These are phyloP conservation scores for Champsocephalus gunnari DNA, from an alignment of 2,797 vertebrate species.

Conservation along the genomic window DNA sequence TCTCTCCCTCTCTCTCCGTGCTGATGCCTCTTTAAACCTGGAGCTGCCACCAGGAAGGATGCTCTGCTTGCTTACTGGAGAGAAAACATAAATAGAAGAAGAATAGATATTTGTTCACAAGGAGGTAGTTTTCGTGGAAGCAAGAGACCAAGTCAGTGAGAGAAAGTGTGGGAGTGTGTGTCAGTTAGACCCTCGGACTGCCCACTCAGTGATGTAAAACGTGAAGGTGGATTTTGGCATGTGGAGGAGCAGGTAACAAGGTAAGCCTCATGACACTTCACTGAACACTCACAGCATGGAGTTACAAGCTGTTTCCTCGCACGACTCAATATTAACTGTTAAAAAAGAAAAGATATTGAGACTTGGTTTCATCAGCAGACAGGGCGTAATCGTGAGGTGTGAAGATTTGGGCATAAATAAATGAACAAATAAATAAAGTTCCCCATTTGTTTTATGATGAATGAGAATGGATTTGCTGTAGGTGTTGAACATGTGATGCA, in stretches of 20 bases:
- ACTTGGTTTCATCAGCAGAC: constrained; percentile 72
- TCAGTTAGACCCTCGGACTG: constrained; percentile 55
- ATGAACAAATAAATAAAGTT: constrained; percentile 19
- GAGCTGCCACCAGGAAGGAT: constrained; percentile 60
- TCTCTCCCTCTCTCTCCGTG: constrained; percentile 15
- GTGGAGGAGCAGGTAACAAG: constrained; percentile 75
- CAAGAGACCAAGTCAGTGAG: constrained; percentile 51
- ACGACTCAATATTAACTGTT: constrained; percentile 45
- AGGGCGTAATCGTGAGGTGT: constrained; percentile 59
- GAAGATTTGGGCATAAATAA: not conserved
- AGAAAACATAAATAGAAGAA: not conserved
- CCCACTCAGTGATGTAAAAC: constrained; percentile 68
- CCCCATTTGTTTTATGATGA: constrained; percentile 29
- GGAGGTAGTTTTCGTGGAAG: constrained; percentile 42
- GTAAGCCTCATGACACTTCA: constrained; percentile 64
- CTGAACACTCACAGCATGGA: not conserved
- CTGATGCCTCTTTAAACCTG: constrained; percentile 58
- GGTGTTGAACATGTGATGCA: constrained; percentile 41
- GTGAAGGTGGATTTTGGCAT: constrained; percentile 75
- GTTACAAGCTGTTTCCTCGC: constrained; percentile 32
- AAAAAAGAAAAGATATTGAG: constrained; percentile 50
- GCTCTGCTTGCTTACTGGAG: constrained; percentile 39
- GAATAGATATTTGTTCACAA: not conserved
- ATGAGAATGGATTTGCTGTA: constrained; percentile 43
- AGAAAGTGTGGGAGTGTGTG: constrained; percentile 53